Base-by-base conservation (phyloP, 1,140 invertebrate genomes). In the Ridgeia piscesae region DNA sequence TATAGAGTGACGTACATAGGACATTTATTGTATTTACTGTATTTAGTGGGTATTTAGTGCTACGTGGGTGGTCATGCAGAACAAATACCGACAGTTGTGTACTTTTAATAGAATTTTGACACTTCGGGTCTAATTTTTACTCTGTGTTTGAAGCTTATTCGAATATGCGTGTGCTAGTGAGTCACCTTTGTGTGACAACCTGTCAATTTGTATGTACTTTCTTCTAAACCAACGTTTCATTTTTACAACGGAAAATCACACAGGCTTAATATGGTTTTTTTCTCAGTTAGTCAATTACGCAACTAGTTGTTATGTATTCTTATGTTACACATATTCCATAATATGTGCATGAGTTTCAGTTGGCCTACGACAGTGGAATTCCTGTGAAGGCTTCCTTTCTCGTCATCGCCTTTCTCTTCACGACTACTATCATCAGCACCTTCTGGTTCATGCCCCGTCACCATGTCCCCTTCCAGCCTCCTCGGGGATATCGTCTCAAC, bases 401-500 rank as follows among this genome's bases (percentile, higher is more conserved):
- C 33, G 21, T 92, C 35, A 92, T 92, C 33, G 92, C 88, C n/a
- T n/a, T 33, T 0, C 77, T 93, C 8, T 94, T 93, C 90, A 48
- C 89, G 31, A 21, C 91, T 35, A 90, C 93, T 89, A 88, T 94
- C 33, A 92, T 58, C 89, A 93, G 93, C 93, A 94, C 93, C 33
- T 93, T 93, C 90, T 34, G 92, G 9, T 35, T 93, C 77, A 91
- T 92, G 42, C 92, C 92, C 33, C 92, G 92, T 34, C 50, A 27
- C 27, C 93, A 89, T 89, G 58, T 94, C 42, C 93, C 93, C 33
- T 89, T 42, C 77, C 93, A 93, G 0, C 34, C 93, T 21, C 91
- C 92, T 17, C 88, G 93, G n/a, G 91, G 92, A 8, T 77, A 14
- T 31, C 58, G 27, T 77, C 58, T 77, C 17, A 77, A 77, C 58